Evolutionary conservation across 1,140 invertebrate species (phyloP), one percentile per base, ranked within the genome.

Genomic region (Cyclina sinensis): DNA sequence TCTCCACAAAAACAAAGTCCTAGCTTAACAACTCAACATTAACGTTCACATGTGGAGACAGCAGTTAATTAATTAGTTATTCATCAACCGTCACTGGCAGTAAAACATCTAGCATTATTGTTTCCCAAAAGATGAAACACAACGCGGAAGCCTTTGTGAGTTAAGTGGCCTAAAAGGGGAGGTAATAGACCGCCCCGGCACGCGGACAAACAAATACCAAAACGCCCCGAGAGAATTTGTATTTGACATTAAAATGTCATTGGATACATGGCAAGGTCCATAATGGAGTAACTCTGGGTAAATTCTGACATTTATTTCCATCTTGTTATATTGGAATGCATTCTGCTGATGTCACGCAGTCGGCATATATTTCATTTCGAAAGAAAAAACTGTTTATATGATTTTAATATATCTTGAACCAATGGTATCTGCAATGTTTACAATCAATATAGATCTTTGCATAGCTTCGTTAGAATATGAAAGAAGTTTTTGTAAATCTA

Each of bases 201-300:
- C 74, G 74, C 27, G 46, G 46, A 51, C 46, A 51, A 51, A 78
- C 74, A 78, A 78, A 78, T 78, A 78, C 74, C 74, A 78, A 78
- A 57, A 78, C 27, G 74, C 14, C 74, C 48, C 74, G 18, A 16
- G 74, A 54, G 74, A 78, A 12, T 78, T 78, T 18, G 43, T 54
- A 51, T 48, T 78, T 78, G 74, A 78, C 74, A 78, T 78, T 78
- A 78, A 78, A 78, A 54, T 78, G 74, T 78, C 74, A 78, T 78
- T 51, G 46, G 74, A 78, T 78, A 78, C 32, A 54, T 78, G 43
- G 74, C 46, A n/a, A 51, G 74, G 32, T 35, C 46, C 30, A 48
- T 78, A 57, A 78, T 78, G 24, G 46, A 78, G 46, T 51, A 51
- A 78, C 74, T 78, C 46, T 35, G 30, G 46, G 74, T 35, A 78